Conservation (phyloP, 2,113 vertebrate genomes). For the Cyanoramphus novaezelandiae region DNA sequence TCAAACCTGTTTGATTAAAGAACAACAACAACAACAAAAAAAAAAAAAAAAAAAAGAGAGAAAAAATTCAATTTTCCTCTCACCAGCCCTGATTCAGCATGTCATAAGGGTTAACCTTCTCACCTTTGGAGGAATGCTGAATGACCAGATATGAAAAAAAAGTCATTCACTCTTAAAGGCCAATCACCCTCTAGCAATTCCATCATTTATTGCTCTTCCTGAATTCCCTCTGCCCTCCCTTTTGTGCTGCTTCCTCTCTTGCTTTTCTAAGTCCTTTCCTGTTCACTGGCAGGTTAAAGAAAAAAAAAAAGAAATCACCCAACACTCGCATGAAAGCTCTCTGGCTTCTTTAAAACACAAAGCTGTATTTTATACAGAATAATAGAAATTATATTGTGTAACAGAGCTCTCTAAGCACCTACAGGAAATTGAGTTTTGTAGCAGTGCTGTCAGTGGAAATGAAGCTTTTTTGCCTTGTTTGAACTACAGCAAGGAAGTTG, state of each 20-base stretch:
- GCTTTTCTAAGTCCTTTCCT: background rate
- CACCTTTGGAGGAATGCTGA: conserved; percentile 1
- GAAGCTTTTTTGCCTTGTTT: background rate
- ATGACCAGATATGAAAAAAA: conserved; percentile 24
- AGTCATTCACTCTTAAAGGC: conserved; percentile 39
- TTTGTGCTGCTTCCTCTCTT: background rate
- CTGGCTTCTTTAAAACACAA: background rate
- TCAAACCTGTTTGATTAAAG: background rate
- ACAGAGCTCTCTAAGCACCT: background rate
- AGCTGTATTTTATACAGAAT: background rate
- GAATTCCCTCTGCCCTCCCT: background rate
- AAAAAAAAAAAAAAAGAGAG: no score
- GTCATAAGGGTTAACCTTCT: background rate
- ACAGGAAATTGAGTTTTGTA: background rate
- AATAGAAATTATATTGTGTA: background rate
- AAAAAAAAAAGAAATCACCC: no score
- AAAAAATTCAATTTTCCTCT: background rate
- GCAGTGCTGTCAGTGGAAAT: background rate
- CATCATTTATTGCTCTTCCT: background rate
- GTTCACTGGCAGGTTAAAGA: background rate
- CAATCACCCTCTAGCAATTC: background rate
- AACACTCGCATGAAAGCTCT: background rate
- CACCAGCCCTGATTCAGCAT: background rate
- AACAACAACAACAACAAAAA: no score
- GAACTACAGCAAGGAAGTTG: background rate